A percentile compares a stretch with the other conserved stretches of the same genome.
These are phyloP conservation scores for Sebastes steindachneri DNA, from an alignment of 2,797 vertebrate genomes.

Conservation along the genomic window DNA sequence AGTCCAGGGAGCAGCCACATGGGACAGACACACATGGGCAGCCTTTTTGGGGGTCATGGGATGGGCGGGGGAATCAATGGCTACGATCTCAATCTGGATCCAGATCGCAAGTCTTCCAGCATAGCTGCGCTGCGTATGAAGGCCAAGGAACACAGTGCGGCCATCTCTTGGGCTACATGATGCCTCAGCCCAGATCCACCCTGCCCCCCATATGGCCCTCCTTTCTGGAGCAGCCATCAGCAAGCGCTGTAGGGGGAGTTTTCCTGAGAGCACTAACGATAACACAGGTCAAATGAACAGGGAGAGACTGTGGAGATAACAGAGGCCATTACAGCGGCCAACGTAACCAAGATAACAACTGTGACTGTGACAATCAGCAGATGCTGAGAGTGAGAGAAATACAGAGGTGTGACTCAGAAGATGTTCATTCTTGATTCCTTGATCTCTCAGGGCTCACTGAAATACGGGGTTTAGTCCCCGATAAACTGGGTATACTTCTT, in stretches of 20 bases:
- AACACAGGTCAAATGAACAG: slow-evolving; percentile 77
- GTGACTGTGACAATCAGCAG: slow-evolving; percentile 75
- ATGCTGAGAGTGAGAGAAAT: slow-evolving; percentile 62
- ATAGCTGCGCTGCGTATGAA: slow-evolving; percentile 98
- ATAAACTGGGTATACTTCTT: slow-evolving; percentile 34
- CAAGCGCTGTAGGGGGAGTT: slow-evolving; percentile 54
- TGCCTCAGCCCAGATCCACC: slow-evolving; percentile 46
- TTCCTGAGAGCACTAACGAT: slow-evolving; percentile 78
- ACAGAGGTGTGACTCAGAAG: slow-evolving; percentile 38
- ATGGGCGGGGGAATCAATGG: slow-evolving; percentile 93
- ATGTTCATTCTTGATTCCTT: slow-evolving; percentile 49
- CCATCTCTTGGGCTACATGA: slow-evolving; percentile 97
- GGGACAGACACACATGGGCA: slow-evolving; percentile 97
- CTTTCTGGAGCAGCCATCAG: slow-evolving; percentile 48
- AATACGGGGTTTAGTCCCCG: slow-evolving; percentile 17
- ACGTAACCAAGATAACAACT: slow-evolving; percentile 64
- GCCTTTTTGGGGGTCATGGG: slow-evolving; percentile 90
- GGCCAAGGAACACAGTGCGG: slow-evolving; percentile 99
- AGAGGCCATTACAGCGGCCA: slow-evolving; percentile 58
- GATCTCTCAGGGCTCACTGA: slow-evolving; percentile 67
- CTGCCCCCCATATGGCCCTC: slow-evolving; percentile 36
- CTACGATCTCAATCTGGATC: slow-evolving; percentile 96
- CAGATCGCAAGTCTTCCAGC: slow-evolving; percentile 98
- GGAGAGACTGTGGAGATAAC: slow-evolving; percentile 72
- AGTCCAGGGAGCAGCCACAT: slow-evolving; percentile 90